phyloP scores from a whole-genome alignment of 1,140 invertebrate species.

The Lasioglossum albipes region DNA sequence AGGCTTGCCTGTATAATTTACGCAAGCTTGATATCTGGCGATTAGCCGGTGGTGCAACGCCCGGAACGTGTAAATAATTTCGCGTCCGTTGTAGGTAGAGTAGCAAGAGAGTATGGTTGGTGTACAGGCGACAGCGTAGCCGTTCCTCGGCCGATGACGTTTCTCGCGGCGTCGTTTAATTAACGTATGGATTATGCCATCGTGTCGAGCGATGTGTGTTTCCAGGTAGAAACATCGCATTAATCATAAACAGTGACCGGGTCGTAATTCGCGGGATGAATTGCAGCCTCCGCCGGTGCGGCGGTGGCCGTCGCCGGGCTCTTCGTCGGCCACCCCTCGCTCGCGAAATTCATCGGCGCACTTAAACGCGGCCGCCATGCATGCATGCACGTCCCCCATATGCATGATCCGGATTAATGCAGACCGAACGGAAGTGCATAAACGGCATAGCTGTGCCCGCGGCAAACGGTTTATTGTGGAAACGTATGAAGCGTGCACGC shows the following conservation, averaged over 20 bases:
- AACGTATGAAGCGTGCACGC: background rate
- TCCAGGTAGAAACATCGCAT: conserved; percentile 47
- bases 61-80: conserved; percentile 51
- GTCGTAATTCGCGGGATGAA: conserved; percentile 38
- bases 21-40: background rate
- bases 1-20: background rate
- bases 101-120: no score
- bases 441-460: conserved; percentile 36
- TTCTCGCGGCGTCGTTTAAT: conserved; percentile 54
- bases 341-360: conserved; percentile 50
- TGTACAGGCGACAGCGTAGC: background rate
- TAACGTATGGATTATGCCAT: conserved; percentile 61
- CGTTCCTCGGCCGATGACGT: conserved; percentile 50
- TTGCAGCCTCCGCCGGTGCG: conserved; percentile 3
- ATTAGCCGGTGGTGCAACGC: conserved; percentile 21
- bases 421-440: conserved; percentile 49
- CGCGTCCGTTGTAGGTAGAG: background rate
- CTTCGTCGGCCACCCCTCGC: no score
- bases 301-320: no score
- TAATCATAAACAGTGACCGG: conserved; percentile 59
- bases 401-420: conserved; percentile 34
- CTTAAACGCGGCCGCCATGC: conserved; percentile 21
- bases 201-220: conserved; percentile 30
- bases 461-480: conserved; percentile 30
- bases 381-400: background rate